Evolutionary conservation across 2,797 vertebrate species (phyloP), one percentile per base, ranked within the genome.

Genomic region (Synanceia verrucosa): DNA sequence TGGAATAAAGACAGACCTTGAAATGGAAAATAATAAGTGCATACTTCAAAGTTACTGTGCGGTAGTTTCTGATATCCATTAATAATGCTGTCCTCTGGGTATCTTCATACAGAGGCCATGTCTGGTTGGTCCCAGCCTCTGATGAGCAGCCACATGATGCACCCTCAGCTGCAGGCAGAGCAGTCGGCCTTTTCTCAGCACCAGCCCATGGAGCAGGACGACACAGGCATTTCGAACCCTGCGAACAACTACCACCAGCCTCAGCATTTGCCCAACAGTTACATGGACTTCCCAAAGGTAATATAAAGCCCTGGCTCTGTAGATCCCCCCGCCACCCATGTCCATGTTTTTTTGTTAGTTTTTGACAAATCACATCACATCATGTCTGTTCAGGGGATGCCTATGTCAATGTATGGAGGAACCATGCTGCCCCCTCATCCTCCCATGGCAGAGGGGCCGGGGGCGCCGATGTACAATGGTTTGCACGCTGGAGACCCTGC

Each of bases 251-350:
- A 97, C 91, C 97, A 98, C 93, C 98, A 98, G 93, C 95, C 96
- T 72, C 91, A 92, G 78, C 93, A 94, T 83, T 93, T 99, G 93
- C 95, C 97, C 93, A 98, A 95, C 93, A 97, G 93, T 91, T 99
- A 97, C 94, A 97, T 98, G 94, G 97, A 98, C 94, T 99, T 99
- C 93, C 96, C 96, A 82, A 99, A 98, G 95, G 97, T 99, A 92
- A 70, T 47, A 13, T 23, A 7, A 44, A 59, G 6, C 46, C 14
- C 8, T 2, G 16, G 21, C 5, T 33, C 33, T 33, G 21, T 18
- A 4, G 2, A 46, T 41, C 5, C 44, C 24, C 4, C 1, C 2
- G 11, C 19, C 9, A 62, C 1, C 26, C 9, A 1, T 14, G 18
- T 23, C 10, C 26, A 26, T 3, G 21, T 48, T 43, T 4, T 53